Evolutionary conservation across 1,140 invertebrate genomes (phyloP).

Genomic region (Wiebesia pumilae): DNA sequence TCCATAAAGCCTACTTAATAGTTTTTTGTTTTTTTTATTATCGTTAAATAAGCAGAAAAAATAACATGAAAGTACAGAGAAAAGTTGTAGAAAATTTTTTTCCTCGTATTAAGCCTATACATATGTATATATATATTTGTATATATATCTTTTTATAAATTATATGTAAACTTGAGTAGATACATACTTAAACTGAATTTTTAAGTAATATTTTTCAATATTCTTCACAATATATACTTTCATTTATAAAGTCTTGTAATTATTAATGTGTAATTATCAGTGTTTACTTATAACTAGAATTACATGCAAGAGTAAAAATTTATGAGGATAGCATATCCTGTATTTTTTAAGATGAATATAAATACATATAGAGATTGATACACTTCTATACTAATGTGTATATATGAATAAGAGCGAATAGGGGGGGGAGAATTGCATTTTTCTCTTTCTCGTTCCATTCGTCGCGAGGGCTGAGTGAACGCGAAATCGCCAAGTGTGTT

Average conservation of each 20-base stretch:
- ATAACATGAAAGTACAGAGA: not conserved
- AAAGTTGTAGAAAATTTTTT: not conserved
- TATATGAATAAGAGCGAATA: not conserved
- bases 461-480: not conserved
- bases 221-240: not conserved
- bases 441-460: not conserved
- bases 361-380: not conserved
- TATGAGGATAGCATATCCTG: not conserved
- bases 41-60: not conserved
- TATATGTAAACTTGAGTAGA: not conserved
- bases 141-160: too few species aligned
- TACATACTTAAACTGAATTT: not conserved
- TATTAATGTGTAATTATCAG: not conserved
- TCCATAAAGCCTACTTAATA: not conserved
- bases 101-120: not conserved
- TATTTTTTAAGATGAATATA: not conserved
- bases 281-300: not conserved
- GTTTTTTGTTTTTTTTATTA: not conserved
- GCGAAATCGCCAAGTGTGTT: constrained; percentile 58
- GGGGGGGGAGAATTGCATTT: constrained; percentile 3
- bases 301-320: not conserved
- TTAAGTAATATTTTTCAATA: not conserved
- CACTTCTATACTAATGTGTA: not conserved
- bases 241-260: not conserved
- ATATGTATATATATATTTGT: not conserved